Conservation (phyloP, 2,888 invertebrate species). For the Drosophila anomalata region DNA sequence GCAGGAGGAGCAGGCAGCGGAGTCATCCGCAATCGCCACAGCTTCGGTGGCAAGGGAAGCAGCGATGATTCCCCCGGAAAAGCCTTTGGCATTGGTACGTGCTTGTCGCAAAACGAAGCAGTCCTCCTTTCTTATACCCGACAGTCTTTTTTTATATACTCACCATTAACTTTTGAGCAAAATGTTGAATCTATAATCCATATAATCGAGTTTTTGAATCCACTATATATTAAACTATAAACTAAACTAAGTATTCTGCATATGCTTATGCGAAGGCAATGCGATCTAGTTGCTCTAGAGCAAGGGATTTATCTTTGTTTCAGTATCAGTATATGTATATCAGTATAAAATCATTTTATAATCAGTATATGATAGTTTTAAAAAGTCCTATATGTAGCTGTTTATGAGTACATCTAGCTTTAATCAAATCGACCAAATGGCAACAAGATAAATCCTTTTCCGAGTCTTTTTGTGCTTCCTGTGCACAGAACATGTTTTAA, state of each 20-base stretch:
- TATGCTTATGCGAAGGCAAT: constrained; percentile 69
- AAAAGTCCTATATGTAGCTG: constrained; percentile 44
- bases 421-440: constrained; percentile 8
- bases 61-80: constrained; percentile 87
- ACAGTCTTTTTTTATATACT: constrained; percentile 44
- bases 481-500: constrained; percentile 12
- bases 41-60: constrained; percentile 86
- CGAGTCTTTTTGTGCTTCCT: constrained; percentile 29
- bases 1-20: constrained; percentile 53
- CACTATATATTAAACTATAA: constrained; percentile 27
- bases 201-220: constrained; percentile 49
- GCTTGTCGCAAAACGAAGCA: constrained; percentile 6
- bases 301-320: constrained; percentile 73
- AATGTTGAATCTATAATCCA: constrained; percentile 45
- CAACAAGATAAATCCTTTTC: constrained; percentile 71
- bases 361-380: neutral
- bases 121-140: constrained; percentile 10
- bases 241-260: constrained; percentile 46
- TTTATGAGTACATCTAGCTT: constrained; percentile 22
- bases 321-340: neutral
- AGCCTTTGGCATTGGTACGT: constrained; percentile 92
- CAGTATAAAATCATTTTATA: constrained; percentile 5
- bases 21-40: constrained; percentile 84
- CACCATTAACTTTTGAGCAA: constrained; percentile 59
- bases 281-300: constrained; percentile 60